phyloP scores from a whole-genome alignment of 2,113 vertebrate species.

The Sphyrna mokarran region DNA sequence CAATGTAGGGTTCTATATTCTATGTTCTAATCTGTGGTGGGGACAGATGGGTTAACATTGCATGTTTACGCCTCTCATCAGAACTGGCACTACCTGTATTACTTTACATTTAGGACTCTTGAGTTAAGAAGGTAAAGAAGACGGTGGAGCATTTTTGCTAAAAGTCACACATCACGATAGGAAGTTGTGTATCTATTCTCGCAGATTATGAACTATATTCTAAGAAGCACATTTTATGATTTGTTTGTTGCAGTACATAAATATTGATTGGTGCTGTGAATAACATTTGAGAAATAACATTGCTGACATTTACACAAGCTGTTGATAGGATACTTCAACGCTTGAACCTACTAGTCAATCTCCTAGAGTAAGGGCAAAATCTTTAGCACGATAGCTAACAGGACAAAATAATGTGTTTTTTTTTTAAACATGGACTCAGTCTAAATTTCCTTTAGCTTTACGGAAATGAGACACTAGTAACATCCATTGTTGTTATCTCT shows the following conservation, averaged over 20 bases:
- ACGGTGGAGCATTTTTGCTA: neutral
- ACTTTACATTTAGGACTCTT: neutral
- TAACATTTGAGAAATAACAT: neutral
- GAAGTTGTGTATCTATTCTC: neutral
- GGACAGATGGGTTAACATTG: neutral
- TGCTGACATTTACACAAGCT: neutral
- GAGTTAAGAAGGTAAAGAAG: neutral
- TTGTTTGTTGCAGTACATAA: conserved; percentile 16
- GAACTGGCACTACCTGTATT: neutral
- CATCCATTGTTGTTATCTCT: neutral
- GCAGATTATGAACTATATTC: neutral
- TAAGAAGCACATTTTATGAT: neutral
- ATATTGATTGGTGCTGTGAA: conserved; percentile 15
- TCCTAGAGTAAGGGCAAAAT: neutral
- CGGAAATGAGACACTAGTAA: neutral
- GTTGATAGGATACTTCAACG: neutral
- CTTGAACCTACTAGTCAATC: neutral
- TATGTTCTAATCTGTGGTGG: neutral
- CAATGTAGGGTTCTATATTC: too few species aligned
- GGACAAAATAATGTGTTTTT: conserved; percentile 1
- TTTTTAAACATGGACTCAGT: neutral
- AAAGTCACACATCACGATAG: neutral
- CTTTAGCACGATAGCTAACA: neutral
- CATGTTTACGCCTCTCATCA: neutral
- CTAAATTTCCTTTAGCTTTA: neutral